Evolutionary conservation across 2,113 vertebrate species (phyloP).

Genomic region (Calyptomena viridis): DNA sequence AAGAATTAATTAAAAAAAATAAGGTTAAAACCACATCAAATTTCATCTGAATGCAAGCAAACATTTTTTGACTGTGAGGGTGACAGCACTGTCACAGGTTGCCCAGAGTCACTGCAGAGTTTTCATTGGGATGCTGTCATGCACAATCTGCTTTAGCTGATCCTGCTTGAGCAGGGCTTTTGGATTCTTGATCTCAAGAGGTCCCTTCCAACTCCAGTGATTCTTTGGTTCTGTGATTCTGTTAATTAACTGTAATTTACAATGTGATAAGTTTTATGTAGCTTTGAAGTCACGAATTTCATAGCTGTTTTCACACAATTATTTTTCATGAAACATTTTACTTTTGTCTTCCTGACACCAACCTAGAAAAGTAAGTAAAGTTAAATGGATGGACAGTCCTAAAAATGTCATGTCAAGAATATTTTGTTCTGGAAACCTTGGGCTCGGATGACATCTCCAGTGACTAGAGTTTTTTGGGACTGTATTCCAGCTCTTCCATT

Average conservation of each 20-base stretch:
- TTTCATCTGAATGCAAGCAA: not conserved
- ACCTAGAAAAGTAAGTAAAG: not conserved
- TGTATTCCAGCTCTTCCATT: not conserved
- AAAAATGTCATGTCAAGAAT: not conserved
- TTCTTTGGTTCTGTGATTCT: not conserved
- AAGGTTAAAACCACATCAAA: not conserved
- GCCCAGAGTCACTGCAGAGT: not conserved
- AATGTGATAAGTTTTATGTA: not conserved
- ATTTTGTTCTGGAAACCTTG: not conserved
- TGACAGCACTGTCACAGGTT: not conserved
- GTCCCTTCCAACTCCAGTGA: fast-evolving
- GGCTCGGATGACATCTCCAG: not conserved
- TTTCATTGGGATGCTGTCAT: not conserved
- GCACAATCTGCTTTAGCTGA: not conserved
- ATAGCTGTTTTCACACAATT: not conserved
- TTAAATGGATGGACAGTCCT: not conserved
- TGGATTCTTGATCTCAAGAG: not conserved
- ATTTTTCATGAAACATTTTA: not conserved
- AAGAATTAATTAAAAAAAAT: too few species aligned
- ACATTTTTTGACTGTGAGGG: not conserved
- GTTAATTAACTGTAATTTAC: not conserved
- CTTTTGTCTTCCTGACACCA: not conserved
- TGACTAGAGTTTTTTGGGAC: not conserved
- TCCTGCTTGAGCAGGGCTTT: not conserved
- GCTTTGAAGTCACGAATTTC: not conserved